These are phyloP conservation scores for Meiosimyza decipiens DNA, from an alignment of 2,888 invertebrate genomes.

Conservation along the genomic window DNA sequence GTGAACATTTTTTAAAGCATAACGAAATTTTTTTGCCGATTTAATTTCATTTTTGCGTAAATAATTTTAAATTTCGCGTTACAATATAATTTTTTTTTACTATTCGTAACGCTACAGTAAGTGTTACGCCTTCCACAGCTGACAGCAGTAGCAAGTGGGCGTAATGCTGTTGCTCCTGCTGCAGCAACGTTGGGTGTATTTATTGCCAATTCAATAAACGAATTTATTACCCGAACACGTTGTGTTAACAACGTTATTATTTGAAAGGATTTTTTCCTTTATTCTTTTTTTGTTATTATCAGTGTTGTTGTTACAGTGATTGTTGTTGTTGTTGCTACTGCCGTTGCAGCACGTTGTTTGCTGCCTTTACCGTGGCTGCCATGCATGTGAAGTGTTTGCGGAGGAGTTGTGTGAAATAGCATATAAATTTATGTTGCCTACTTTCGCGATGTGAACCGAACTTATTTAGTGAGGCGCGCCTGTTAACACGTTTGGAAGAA, in stretches of 20 bases:
- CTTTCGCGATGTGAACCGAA: slow-evolving; percentile 7
- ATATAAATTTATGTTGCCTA: slow-evolving; percentile 17
- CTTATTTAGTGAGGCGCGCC: slow-evolving; percentile 8
- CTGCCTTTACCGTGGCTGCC: neutral
- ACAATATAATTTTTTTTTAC: neutral
- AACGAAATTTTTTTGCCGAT: slow-evolving; percentile 16
- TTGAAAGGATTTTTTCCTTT: slow-evolving; percentile 40
- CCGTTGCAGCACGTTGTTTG: neutral
- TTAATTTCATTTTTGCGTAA: slow-evolving; percentile 35
- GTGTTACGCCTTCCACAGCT: neutral
- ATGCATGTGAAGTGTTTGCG: neutral
- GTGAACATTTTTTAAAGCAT: slow-evolving; percentile 27
- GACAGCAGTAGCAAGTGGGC: slow-evolving; percentile 11
- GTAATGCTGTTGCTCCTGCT: neutral
- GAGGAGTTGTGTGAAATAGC: neutral
- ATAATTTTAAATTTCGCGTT: slow-evolving; percentile 14
- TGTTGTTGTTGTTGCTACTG: slow-evolving; percentile 16
- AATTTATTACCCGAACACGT: slow-evolving; percentile 61
- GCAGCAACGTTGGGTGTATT: slow-evolving; percentile 45
- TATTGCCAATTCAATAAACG: slow-evolving; percentile 63
- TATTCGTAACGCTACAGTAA: neutral
- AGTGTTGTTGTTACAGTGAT: neutral
- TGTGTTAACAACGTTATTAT: slow-evolving; percentile 61
- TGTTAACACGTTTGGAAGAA: slow-evolving; percentile 3
- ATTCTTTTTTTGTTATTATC: neutral